Evolutionary conservation across 1,140 invertebrate species (phyloP), one percentile per base, ranked within the genome.

Genomic region (Orchesella cincta): DNA sequence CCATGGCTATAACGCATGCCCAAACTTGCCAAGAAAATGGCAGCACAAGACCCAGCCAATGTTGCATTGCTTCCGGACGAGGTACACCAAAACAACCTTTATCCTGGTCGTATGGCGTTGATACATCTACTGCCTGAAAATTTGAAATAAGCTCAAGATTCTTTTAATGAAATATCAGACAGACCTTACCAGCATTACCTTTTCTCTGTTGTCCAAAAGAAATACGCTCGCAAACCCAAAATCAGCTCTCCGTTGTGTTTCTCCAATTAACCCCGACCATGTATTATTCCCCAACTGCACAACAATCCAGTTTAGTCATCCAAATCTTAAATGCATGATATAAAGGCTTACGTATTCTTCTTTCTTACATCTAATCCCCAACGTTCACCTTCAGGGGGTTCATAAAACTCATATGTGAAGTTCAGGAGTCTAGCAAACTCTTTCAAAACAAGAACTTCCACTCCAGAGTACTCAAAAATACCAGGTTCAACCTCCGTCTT

Each of bases 191-290:
- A n/a, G n/a, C 12, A 51, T 51, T 78, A n/a, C n/a, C 74, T 28
- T 80, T 74, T 81, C 82, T 39, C 83, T 73, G n/a, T 80, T 76
- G 29, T 82, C 83, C 72, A 83, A 52, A 8, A 83, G 76, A 76
- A 82, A 83, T 18, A 84, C 75, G 54, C 78, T 82, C 0, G 82
- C 83, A 51, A 84, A 83, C 23, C 83, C 83, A 62, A 84, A 76
- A 74, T 84, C 83, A 0, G 83, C 83, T 36, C 72, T 73, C 2
- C 72, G 64, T 34, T 76, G 33, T 39, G 79, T 70, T 78, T 84
- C 82, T 12, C 83, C 83, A 78, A 84, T 82, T 14, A 84, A 73
- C 0, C 83, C 83, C 18, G 64, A 83, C 82, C 83, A 84, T n/a
- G 78, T 78, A 0, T 79, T 78, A 72, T 83, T 81, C 39, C 78